Evolutionary conservation across 2,888 invertebrate species (phyloP).

Genomic region (Tenthredo notha): DNA sequence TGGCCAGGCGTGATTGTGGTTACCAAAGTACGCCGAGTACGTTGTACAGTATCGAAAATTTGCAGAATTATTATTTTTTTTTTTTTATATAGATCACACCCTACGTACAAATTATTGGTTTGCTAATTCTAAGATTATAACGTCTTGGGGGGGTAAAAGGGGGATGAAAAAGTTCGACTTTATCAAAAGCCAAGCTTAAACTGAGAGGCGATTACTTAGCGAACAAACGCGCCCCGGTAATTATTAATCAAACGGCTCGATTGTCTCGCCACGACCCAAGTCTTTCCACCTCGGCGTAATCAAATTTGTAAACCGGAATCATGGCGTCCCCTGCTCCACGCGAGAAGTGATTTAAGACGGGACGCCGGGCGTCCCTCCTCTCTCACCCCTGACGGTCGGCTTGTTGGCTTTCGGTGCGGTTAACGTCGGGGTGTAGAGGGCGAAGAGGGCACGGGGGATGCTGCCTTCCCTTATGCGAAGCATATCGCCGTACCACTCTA

Average conservation of each 20-base stretch:
- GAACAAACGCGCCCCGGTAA: constrained; percentile 42
- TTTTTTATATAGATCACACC: not conserved
- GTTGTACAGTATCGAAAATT: not conserved
- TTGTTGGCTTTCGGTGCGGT: constrained; percentile 58
- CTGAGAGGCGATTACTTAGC: constrained; percentile 46
- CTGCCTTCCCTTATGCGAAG: constrained; percentile 69
- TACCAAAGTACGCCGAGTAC: not conserved
- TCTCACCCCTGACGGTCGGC: constrained; percentile 53
- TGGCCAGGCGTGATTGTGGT: not conserved
- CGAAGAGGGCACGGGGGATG: constrained; percentile 69
- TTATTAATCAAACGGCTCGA: constrained; percentile 52
- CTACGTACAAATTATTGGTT: not conserved
- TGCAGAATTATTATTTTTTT: no score
- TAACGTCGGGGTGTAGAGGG: constrained; percentile 47
- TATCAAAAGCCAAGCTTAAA: not conserved
- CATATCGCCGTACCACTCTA: constrained; percentile 52
- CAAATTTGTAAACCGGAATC: constrained; percentile 62
- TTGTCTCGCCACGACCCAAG: constrained; percentile 38
- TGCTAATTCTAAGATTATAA: not conserved
- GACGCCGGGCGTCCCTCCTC: constrained; percentile 54
- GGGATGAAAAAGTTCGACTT: not conserved
- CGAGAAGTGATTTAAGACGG: constrained; percentile 57
- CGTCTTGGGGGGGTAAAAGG: not conserved
- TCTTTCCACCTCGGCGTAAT: constrained; percentile 56
- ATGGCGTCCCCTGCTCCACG: constrained; percentile 55